phyloP scores from a whole-genome alignment of 1,140 invertebrate species.

The Drosophila parabipectinata region DNA sequence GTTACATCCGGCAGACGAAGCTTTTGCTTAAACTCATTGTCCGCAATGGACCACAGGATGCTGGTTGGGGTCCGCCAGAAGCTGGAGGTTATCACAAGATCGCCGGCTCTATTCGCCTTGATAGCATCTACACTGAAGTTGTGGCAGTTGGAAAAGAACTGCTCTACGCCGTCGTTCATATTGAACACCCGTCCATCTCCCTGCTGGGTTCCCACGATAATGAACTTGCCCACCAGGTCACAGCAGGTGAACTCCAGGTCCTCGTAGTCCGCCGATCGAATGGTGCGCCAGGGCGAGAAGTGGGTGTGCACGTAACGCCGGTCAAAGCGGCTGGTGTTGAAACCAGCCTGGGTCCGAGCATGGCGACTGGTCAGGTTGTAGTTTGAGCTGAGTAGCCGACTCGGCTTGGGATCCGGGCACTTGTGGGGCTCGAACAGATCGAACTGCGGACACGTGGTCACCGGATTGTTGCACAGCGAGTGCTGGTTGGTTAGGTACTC shows the following conservation, averaged over 20 bases:
- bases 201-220: constrained; percentile 93
- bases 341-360: constrained; percentile 86
- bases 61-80: constrained; percentile 93
- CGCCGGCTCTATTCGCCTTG: constrained; percentile 87
- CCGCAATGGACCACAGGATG: constrained; percentile 92
- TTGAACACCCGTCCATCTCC: constrained; percentile 96
- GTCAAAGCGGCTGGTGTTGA: constrained; percentile 87
- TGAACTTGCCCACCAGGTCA: constrained; percentile 87
- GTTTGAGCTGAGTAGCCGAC: constrained; percentile 88
- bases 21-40: constrained; percentile 89
- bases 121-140: constrained; percentile 93
- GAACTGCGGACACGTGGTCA: constrained; percentile 95
- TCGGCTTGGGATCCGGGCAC: constrained; percentile 94
- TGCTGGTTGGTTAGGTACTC: constrained; percentile 98
- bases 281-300: constrained; percentile 94
- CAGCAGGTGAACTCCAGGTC: constrained; percentile 93
- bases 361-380: constrained; percentile 89
- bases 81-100: constrained; percentile 93
- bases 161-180: constrained; percentile 90
- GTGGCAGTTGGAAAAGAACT: constrained; percentile 91
- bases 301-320: constrained; percentile 93
- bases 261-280: constrained; percentile 89
- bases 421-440: constrained; percentile 95
- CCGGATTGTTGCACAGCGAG: constrained; percentile 95
- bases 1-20: constrained; percentile 92